Evolutionary conservation across 2,797 vertebrate genomes (phyloP).

Genomic region (Catharus ustulatus): DNA sequence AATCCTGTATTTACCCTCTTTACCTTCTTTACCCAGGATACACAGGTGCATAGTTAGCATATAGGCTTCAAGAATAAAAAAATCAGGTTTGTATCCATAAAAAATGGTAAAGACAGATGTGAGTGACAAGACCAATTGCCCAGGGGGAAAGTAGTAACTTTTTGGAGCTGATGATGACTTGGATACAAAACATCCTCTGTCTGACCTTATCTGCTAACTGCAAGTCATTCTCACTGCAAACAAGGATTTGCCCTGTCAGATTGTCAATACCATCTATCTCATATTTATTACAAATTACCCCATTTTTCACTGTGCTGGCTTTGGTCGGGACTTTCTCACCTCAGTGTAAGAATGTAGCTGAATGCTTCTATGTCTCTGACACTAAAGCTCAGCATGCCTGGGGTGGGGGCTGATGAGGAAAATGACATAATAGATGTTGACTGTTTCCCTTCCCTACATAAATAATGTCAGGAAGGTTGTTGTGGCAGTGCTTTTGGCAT

Average conservation of each 20-base stretch:
- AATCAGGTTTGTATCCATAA: background rate
- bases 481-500: background rate
- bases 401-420: background rate
- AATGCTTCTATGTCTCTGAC: background rate
- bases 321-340: background rate
- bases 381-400: background rate
- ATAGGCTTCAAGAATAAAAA: background rate
- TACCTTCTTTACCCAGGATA: background rate
- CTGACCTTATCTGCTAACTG: conserved; percentile 38
- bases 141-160: background rate
- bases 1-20: background rate
- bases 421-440: background rate
- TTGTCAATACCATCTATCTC: conserved; percentile 6
- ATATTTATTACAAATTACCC: background rate
- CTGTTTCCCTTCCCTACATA: background rate
- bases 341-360: background rate
- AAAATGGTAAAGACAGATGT: background rate
- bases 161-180: background rate
- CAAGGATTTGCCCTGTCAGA: background rate
- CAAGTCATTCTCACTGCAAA: conserved; percentile 26
- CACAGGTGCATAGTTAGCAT: background rate
- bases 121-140: background rate
- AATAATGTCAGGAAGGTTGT: background rate
- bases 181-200: background rate
- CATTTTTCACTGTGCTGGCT: background rate